Evolutionary conservation across 1,140 invertebrate genomes (phyloP), one percentile per base, ranked within the genome.

Genomic region (Zaprionus camerounensis): DNA sequence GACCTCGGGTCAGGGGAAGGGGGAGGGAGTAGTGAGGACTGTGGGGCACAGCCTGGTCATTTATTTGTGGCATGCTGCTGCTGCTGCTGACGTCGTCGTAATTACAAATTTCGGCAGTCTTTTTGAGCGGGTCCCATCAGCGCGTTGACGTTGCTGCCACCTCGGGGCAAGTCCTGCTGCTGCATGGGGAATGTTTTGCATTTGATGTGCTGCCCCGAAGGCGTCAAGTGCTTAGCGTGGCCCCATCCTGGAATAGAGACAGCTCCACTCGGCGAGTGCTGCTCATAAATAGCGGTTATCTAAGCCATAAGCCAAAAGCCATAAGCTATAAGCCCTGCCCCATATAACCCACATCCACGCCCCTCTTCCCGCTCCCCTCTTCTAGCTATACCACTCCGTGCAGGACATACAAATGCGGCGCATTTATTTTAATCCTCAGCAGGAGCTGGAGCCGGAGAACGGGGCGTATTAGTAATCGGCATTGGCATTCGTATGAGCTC

Each of bases 341-440:
- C 56, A 59, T 65, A 76, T 71, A 76, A 76, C 73, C 73, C 68
- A 71, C 61, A 71, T 65, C 44, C 31, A 36, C 24, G 61, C 55
- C 61, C 58, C 65, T 22, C 31, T 58, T 7, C 53, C 26, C n/a
- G 20, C 13, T 13, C 20, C 24, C 24, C 2, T 22, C 7, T 55
- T 24, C 69, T 20, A 5, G n/a, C 20, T 55, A 9, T 51, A 62
- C n/a, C 41, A 17, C n/a, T 53, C 69, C 81, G 84, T 88, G 84
- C 81, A 76, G 59, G 75, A 79, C 81, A 88, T 88, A 88, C 84
- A 88, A 88, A 88, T 88, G 85, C 68, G 75, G 36, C 67, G 81
- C 85, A 88, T 88, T 88, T 88, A 88, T 88, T 88, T 88, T 88
- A 88, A 88, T 88, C 84, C 84, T 71, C 70, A 46, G 67, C 20